Base-by-base conservation (phyloP, 2,797 vertebrate genomes). In the Gouania willdenowi region DNA sequence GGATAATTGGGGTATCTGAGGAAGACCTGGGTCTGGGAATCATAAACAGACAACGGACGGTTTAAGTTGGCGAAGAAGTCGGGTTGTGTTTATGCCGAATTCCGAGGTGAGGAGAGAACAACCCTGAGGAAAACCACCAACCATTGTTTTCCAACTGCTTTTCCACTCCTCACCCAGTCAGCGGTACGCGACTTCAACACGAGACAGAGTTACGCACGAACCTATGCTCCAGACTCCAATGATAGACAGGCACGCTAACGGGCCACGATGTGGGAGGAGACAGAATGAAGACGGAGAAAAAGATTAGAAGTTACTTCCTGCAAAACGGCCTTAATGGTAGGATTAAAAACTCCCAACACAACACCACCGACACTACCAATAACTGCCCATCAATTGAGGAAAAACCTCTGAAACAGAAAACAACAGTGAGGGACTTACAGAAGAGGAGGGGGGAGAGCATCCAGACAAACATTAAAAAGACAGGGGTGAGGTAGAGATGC, bases 401-500 rank as follows among this genome's bases (percentile, higher is more conserved):
- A 43, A 48, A 50, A 31, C 39, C 33, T 34, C 19, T n/a, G n/a
- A 40, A 30, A 11, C 13, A 34, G 15, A 63, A 9, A 45, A 45
- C 41, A 23, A 6, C 34, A 18, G 13, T 15, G 28, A 26, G 23
- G 20, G 24, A 32, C 22, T 13, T 43, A 41, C 4, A 32, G 31
- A 11, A 48, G 8, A 39, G 16, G 10, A 15, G 20, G 10, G 27
- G 42, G 19, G 41, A 54, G 71, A 68, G 57, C 38, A 35, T 73
- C 49, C 41, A 46, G 38, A 5, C 26, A 26, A 30, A 61, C 22
- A 26, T 71, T 44, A 44, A 64, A 69, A 48, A 46, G 37, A 39
- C 8, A 30, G 37, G 26, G 38, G 85, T 88, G 88, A 89, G 84
- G 86, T 85, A 88, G 89, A 87, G 83, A 88, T 66, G 82, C 81